Percentiles rank a stretch among this genome's conserved stretches.
Conservation (phyloP, 2,113 vertebrate species). For the Ardeotis arabs region DNA sequence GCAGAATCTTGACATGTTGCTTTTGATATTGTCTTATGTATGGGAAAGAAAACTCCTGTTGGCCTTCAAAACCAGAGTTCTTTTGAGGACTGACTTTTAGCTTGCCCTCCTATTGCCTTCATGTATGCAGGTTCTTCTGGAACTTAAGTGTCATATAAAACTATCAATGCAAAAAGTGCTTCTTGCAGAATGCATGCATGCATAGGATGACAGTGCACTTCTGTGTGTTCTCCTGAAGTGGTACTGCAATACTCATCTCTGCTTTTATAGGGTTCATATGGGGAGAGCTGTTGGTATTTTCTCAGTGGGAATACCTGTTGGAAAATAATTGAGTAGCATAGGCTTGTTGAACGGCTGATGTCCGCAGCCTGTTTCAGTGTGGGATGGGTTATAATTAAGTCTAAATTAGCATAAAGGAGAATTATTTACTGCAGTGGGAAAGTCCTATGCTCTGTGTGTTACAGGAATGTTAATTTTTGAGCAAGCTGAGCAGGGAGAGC, state of each 20-base stretch:
- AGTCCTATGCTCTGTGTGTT: accelerated
- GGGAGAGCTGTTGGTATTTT: not conserved
- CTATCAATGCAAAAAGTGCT: not conserved
- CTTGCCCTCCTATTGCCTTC: not conserved
- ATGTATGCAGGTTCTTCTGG: not conserved
- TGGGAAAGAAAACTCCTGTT: not conserved
- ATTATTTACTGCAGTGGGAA: not conserved
- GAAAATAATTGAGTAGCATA: not conserved
- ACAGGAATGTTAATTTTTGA: not conserved
- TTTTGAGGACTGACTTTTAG: not conserved
- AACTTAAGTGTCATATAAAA: not conserved
- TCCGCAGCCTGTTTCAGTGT: not conserved
- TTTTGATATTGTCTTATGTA: accelerated
- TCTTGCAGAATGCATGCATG: not conserved
- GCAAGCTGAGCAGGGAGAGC: not conserved
- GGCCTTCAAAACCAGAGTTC: not conserved
- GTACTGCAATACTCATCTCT: not conserved
- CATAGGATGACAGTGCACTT: not conserved
- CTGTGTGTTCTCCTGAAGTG: not conserved
- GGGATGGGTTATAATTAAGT: not conserved
- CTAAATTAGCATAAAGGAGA: not conserved
- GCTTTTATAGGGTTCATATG: accelerated
- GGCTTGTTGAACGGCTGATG: not conserved
- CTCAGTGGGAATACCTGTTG: not conserved
- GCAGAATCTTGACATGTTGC: accelerated